Evolutionary conservation across 2,888 invertebrate genomes (phyloP), one percentile per base, ranked within the genome.

Genomic region (Apantesis nais): DNA sequence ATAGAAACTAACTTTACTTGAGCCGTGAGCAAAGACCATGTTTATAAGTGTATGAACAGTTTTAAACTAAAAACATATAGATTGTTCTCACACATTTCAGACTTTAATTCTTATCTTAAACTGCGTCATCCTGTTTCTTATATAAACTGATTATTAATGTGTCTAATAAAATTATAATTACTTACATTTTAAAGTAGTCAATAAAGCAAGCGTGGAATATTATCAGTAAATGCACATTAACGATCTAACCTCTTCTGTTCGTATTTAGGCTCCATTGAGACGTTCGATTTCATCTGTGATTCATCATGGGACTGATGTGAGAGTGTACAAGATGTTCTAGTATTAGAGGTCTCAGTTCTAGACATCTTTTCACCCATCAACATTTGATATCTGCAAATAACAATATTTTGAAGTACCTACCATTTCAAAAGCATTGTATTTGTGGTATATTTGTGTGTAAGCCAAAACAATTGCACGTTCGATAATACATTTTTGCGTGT

Each of bases 311-410:
- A 63, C 12, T 8, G 39, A 14, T 62, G 29, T 41, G 62, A 63
- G 2, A 41, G 9, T 29, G 29, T 29, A 19, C 29, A 9, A 5
- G 29, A 29, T 8, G 29, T 25, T 39, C 16, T 63, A 29, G 41
- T 63, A 41, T 63, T 41, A 19, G 9, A 41, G 25, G 62, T 63
- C 0, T 63, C 62, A 41, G 62, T 63, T 29, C 41, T 25, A 29
- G 29, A 41, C 9, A 29, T n/a, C 29, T 16, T 9, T 9, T 41
- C 41, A 29, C 41, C 41, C 11, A 9, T 63, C 62, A 41, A 63
- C 41, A 63, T 39, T 19, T 41, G 25, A 39, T 16, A 63, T 41
- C 62, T 63, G 62, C 19, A 63, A 63, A 39, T 41, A 63, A 25
- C 4, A 29, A 11, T 8, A 62, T 14, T 55, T 55, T 11, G n/a